Base-by-base conservation (phyloP, 2,888 invertebrate species). In the Napeogenes sylphis region DNA sequence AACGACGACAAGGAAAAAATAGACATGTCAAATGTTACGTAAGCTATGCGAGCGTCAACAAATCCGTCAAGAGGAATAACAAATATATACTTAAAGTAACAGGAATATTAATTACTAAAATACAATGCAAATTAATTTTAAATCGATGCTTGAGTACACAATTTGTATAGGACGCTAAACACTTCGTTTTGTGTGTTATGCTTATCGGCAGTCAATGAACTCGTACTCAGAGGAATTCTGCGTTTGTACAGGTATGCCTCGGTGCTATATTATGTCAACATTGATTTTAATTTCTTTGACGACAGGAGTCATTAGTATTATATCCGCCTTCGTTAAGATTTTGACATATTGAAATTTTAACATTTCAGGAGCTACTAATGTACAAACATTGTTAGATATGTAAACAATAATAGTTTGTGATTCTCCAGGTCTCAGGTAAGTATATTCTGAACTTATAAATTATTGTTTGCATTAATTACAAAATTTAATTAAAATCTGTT, bases 1-100 rank as follows among this genome's bases (percentile, higher is more conserved):
- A 83, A 83, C 83, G 79, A 80, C 82, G 82, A 80, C 81, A 78
- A 80, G 82, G 81, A 85, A 88, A 88, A 88, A 90, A 88, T 87
- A 87, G 82, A 81, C 77, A 74, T 85, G 86, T 87, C 85, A 82
- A 81, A 80, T 75, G 75, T 87, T 85, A 73, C 68, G 71, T 71
- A 74, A 75, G 64, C 63, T 63, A 67, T 64, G 66, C 64, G 63
- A 60, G 59, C 69, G 69, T 78, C 75, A 75, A 77, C 66, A 59
- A 21, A 61, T 63, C 42, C 57, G 55, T 64, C 63, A 63, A 57
- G 51, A 46, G 55, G 55, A 59, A 58, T 42, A 42, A 42, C 42
- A 42, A 42, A 42, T 42, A 42, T 42, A 10, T 42, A 38, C 3
- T 4, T 6, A 12, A 42, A 42, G 42, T 35, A 35, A 46, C 30